Percentiles rank a stretch among this genome's conserved stretches.
Conservation (phyloP, 2,113 vertebrate genomes). For the Perca schrenkii region DNA sequence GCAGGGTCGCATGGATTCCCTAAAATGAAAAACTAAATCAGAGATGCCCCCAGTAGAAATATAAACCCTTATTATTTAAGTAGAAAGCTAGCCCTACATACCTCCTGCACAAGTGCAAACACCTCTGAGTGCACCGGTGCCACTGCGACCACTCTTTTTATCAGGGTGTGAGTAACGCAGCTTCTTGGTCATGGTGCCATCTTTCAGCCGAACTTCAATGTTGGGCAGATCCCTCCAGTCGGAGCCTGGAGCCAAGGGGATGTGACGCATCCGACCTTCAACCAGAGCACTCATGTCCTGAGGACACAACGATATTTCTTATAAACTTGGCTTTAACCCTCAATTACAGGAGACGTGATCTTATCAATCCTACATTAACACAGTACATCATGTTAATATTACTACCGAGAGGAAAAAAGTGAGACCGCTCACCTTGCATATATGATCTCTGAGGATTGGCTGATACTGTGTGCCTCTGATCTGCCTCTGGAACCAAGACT, state of each 20-base stretch:
- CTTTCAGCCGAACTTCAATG: conserved; percentile 91
- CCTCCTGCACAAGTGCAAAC: conserved; percentile 95
- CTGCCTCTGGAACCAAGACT: conserved; percentile 99
- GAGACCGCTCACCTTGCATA: conserved; percentile 90
- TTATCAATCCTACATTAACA: neutral
- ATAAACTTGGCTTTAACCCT: neutral
- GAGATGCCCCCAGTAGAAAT: neutral
- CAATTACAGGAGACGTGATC: neutral
- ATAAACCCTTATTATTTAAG: neutral
- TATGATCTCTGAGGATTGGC: conserved; percentile 97
- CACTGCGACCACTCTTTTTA: conserved; percentile 91
- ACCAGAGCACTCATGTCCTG: conserved; percentile 98
- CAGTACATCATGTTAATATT: neutral
- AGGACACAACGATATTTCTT: neutral
- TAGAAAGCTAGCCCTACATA: conserved; percentile 36
- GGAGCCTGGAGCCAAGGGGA: conserved; percentile 93
- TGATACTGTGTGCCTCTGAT: conserved; percentile 96
- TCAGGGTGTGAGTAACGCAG: conserved; percentile 91
- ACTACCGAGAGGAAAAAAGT: too few relatives aligned
- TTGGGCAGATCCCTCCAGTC: conserved; percentile 98
- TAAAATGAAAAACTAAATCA: neutral
- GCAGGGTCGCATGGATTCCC: conserved; percentile 91
- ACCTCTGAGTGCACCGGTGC: conserved; percentile 88
- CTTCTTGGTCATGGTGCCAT: conserved; percentile 90
- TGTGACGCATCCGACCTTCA: conserved; percentile 95